Conservation (phyloP, 2,888 invertebrate genomes). For the Axea sp. region DNA sequence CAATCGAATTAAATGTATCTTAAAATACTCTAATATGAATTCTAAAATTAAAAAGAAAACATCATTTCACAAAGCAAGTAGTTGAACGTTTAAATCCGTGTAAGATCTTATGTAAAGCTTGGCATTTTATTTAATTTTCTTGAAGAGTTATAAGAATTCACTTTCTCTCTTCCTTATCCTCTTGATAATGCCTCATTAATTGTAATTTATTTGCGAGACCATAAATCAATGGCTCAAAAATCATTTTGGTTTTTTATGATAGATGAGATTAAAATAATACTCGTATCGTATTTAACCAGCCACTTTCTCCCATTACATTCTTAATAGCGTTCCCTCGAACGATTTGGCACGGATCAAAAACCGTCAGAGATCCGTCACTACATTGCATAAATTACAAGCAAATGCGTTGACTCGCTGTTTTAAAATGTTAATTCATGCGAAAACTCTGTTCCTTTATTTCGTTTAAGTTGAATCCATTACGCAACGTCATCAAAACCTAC, state of each 20-base stretch:
- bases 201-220: constrained; percentile 55
- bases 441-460: constrained; percentile 4
- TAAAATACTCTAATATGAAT: too few species aligned
- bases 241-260: constrained; percentile 51
- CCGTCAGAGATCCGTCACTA: constrained; percentile 31
- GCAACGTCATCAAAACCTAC: not conserved
- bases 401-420: constrained; percentile 29
- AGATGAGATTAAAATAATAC: constrained; percentile 60
- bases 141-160: too few species aligned
- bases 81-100: too few species aligned
- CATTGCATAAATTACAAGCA: constrained; percentile 32
- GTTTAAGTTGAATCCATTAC: not conserved
- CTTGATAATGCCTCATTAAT: constrained; percentile 57
- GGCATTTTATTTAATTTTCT: too few species aligned
- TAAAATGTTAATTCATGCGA: constrained; percentile 47
- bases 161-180: constrained; percentile 43
- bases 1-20: too few species aligned
- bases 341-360: constrained; percentile 42
- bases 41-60: too few species aligned
- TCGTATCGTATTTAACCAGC: constrained; percentile 44
- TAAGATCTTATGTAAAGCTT: constrained; percentile 16
- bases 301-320: constrained; percentile 53
- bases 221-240: constrained; percentile 57
- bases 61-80: too few species aligned
- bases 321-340: constrained; percentile 25